Conservation (phyloP, 2,797 vertebrate species). For the Malurus leucopterus region DNA sequence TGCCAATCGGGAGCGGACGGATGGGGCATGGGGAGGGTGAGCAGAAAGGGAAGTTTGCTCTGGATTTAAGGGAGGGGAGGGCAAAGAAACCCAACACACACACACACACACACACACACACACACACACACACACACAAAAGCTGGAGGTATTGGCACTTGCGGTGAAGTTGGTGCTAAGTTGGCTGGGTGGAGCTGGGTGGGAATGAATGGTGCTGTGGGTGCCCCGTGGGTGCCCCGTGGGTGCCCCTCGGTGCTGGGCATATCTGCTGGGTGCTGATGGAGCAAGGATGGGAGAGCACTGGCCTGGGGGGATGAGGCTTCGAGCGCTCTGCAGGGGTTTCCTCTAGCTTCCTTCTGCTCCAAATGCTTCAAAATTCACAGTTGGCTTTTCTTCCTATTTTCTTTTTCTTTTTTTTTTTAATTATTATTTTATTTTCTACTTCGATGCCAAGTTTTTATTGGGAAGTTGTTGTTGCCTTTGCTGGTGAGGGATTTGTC, state of each 20-base stretch:
- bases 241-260: background rate
- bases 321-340: background rate
- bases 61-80: conserved; percentile 32
- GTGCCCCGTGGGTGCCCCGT: background rate
- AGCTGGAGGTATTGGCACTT: conserved; percentile 55
- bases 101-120: background rate
- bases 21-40: conserved; percentile 66
- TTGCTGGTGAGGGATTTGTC: background rate
- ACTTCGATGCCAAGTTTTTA: background rate
- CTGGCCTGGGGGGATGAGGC: conserved; percentile 1
- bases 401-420: background rate
- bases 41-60: conserved; percentile 62
- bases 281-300: background rate
- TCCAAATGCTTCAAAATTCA: background rate
- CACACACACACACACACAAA: background rate
- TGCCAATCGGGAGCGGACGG: conserved; percentile 73
- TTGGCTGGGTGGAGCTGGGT: conserved; percentile 36
- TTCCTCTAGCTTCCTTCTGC: background rate
- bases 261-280: background rate
- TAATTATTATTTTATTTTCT: background rate
- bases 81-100: background rate
- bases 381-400: background rate
- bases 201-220: conserved; percentile 16
- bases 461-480: background rate
- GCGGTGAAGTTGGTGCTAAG: conserved; percentile 39